Evolutionary conservation across 2,113 vertebrate genomes (phyloP).

Genomic region (Nasalis larvatus): DNA sequence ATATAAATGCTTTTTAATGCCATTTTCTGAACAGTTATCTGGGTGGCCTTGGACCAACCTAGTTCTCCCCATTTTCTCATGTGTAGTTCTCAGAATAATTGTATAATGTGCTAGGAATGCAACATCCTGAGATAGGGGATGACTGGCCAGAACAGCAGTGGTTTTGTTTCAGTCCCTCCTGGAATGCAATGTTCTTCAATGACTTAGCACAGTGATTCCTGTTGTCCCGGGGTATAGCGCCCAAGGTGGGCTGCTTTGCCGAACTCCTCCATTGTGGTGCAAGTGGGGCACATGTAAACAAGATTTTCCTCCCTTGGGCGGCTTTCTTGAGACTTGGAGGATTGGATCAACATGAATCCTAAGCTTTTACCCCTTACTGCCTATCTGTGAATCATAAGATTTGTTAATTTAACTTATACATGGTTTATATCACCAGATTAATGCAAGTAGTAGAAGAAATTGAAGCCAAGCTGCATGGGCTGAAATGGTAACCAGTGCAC

Average conservation of each 20-base stretch:
- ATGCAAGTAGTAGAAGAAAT: not conserved
- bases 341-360: not conserved
- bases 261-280: rapidly evolving
- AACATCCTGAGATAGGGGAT: not conserved
- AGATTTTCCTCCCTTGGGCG: not conserved
- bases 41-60: too few species aligned
- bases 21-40: too few species aligned
- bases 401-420: not conserved
- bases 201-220: not conserved
- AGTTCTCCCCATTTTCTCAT: not conserved
- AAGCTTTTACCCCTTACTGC: not conserved
- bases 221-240: not conserved
- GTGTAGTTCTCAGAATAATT: not conserved
- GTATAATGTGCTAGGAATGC: not conserved
- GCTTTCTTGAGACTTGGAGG: not conserved
- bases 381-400: not conserved
- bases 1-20: too few species aligned
- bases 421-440: not conserved
- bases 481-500: not conserved
- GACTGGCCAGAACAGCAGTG: not conserved
- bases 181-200: not conserved
- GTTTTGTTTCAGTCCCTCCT: too few species aligned
- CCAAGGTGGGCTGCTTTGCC: not conserved
- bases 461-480: not conserved
- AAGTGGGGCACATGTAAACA: not conserved